Percentiles rank a stretch among this genome's conserved stretches.
Evolutionary conservation across 2,797 vertebrate genomes (phyloP).

Genomic region (Thripadectes ignobilis): DNA sequence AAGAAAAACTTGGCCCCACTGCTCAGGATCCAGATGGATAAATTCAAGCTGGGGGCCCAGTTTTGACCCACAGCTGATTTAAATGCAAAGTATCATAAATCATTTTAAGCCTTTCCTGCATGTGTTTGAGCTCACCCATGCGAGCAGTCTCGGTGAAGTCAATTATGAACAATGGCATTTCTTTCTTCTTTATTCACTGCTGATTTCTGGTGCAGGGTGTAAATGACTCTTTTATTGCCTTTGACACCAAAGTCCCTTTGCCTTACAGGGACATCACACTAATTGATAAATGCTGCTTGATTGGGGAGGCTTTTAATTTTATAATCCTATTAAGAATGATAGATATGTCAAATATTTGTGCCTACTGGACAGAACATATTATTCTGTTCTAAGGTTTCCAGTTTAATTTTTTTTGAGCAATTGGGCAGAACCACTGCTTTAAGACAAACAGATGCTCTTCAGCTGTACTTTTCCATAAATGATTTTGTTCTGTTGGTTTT

Average conservation of each 20-base stretch:
- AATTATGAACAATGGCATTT: neutral
- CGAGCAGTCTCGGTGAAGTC: neutral
- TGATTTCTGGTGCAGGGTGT: neutral
- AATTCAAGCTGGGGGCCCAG: neutral
- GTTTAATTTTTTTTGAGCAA: slow-evolving; percentile 24
- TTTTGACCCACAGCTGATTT: neutral
- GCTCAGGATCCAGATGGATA: neutral
- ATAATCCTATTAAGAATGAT: slow-evolving; percentile 8
- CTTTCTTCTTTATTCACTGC: slow-evolving; percentile 8
- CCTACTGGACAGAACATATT: neutral
- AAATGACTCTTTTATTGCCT: slow-evolving; percentile 15
- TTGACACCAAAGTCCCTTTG: neutral
- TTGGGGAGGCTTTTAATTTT: neutral
- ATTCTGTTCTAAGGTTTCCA: slow-evolving; percentile 16
- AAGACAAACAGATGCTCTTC: slow-evolving; percentile 68
- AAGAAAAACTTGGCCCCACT: neutral
- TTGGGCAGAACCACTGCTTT: slow-evolving; percentile 41
- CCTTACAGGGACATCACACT: neutral
- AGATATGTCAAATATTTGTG: neutral
- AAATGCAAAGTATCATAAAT: neutral
- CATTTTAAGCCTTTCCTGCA: neutral
- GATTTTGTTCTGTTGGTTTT: slow-evolving; percentile 30
- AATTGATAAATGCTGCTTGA: neutral
- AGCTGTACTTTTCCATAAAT: slow-evolving; percentile 66
- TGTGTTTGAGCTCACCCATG: neutral